Base-by-base conservation (phyloP, 92 coral and sea anemone species). In the Phymanthus crucifer region DNA sequence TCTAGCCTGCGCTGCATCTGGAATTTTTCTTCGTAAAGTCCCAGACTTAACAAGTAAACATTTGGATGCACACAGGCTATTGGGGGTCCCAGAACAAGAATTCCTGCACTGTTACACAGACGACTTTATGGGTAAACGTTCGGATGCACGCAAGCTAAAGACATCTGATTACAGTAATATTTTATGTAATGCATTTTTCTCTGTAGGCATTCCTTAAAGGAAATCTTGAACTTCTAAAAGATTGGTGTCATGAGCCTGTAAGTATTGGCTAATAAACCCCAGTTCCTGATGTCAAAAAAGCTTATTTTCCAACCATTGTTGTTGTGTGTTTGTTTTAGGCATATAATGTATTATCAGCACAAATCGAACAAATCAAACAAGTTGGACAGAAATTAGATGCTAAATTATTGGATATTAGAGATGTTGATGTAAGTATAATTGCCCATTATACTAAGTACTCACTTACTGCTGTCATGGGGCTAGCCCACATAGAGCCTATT, bases 181-280 rank as follows among this genome's bases (percentile, higher is more conserved):
- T n/a, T n/a, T 43, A 11, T 43, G 48, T 9, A 6, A 38, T 38
- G 36, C 37, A 14, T 36, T 8, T 21, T 48, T 45, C 70, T 57
- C 70, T 33, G 16, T 67, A 95, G 99, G 99, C 95, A 1, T 95
- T 93, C 54, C 87, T 95, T 5, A 86, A 89, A 78, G 99, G 99
- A 47, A 89, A 95, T 75, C 64, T 93, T 76, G 99, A 95, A 11
- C 73, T 95, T 29, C 87, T 95, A 40, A 89, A 95, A 79, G 99
- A 95, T 65, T 95, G 99, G 99, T 95, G 99, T 77, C 94, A 95
- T 19, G 99, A 95, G 85, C 89, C 97, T 46, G 99, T 95, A 85
- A 91, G 95, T 85, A 36, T 2, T 17, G 33, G 7, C 57, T 48
- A 21, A 17, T 10, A 2, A 2, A 21, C 56, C n/a, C 17, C 56